phyloP scores from a whole-genome alignment of 2,888 invertebrate genomes.

The Dasysyrphus tricinctus region DNA sequence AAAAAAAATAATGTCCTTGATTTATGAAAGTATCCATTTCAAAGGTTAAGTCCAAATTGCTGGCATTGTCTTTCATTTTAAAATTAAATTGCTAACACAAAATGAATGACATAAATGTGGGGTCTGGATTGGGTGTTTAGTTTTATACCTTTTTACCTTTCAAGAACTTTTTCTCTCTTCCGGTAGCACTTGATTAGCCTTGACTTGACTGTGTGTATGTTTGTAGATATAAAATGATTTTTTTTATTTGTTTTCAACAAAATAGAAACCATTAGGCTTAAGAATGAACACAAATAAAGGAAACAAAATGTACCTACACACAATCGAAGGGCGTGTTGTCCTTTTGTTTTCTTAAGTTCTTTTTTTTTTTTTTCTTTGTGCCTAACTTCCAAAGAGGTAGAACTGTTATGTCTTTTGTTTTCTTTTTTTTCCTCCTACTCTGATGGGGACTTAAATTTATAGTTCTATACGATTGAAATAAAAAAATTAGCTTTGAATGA shows the following conservation, averaged over 20 bases:
- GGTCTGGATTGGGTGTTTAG: background rate
- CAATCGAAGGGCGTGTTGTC: slow-evolving; percentile 35
- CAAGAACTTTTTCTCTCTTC: background rate
- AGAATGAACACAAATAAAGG: slow-evolving; percentile 32
- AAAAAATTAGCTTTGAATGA: background rate
- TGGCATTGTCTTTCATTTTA: slow-evolving; percentile 28
- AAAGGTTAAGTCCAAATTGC: background rate
- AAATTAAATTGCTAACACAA: slow-evolving; percentile 27
- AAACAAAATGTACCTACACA: slow-evolving; percentile 18
- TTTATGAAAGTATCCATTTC: background rate
- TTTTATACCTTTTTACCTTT: slow-evolving; percentile 8
- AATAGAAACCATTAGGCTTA: slow-evolving; percentile 58
- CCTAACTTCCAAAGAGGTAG: slow-evolving; percentile 30
- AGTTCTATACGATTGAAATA: background rate
- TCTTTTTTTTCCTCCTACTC: background rate
- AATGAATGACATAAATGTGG: slow-evolving; percentile 16
- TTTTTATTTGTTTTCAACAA: slow-evolving; percentile 18
- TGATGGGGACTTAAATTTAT: background rate
- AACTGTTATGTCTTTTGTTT: slow-evolving; percentile 41
- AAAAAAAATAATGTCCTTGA: slow-evolving; percentile 19
- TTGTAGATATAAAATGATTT: background rate
- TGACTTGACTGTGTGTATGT: slow-evolving; percentile 34
- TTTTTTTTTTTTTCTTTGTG: slow-evolving; percentile 37
- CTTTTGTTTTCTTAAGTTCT: slow-evolving; percentile 34
- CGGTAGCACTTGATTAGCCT: slow-evolving; percentile 8